Base-by-base conservation (phyloP, 2,888 invertebrate genomes). In the Hyppa rectilinea region DNA sequence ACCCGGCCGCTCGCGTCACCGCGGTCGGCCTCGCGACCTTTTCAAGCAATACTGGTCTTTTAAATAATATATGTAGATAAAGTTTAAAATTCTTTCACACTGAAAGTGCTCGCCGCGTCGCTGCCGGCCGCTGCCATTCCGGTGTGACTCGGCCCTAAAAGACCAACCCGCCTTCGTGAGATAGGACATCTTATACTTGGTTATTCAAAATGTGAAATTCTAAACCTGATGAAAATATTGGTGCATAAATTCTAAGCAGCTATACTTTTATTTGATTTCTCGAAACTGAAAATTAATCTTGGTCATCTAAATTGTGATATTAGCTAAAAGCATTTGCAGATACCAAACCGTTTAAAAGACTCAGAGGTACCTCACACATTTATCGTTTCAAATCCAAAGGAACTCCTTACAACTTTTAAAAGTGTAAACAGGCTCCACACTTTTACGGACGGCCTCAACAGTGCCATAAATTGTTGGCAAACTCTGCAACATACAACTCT, bases 401-500 rank as follows among this genome's bases (percentile, higher is more conserved):
- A 34, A 49, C 47, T 52, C 4, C 40, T 38, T 26, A 45, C 20
- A 63, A 60, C 26, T 56, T 72, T 63, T 58, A 36, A 38, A 55
- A 63, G 60, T 70, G 60, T 75, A 75, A 68, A 52, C 56, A 40
- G 52, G n/a, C 34, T 49, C 12, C n/a, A 52, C 53, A 58, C 23
- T 59, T 31, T 31, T 38, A 31, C 23, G 49, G 6, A n/a, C 17
- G 73, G 64, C 71, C 80, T 65, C 80, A 40, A 38, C 23, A 36
- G 75, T 29, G 20, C 29, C n/a, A 63, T 80, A 65, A 71, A 75
- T 75, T 62, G 40, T 56, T 26, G 10, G 65, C 50, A 56, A 64
- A 64, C 65, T 70, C 60, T 80, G 62, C 65, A 75, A 47, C 38
- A 66, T 79, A 55, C 56, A 64, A 43, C 34, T 61, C 50, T 61